These are phyloP conservation scores for Cybosia mesomella DNA, from an alignment of 2,888 invertebrate genomes.

Conservation along the genomic window DNA sequence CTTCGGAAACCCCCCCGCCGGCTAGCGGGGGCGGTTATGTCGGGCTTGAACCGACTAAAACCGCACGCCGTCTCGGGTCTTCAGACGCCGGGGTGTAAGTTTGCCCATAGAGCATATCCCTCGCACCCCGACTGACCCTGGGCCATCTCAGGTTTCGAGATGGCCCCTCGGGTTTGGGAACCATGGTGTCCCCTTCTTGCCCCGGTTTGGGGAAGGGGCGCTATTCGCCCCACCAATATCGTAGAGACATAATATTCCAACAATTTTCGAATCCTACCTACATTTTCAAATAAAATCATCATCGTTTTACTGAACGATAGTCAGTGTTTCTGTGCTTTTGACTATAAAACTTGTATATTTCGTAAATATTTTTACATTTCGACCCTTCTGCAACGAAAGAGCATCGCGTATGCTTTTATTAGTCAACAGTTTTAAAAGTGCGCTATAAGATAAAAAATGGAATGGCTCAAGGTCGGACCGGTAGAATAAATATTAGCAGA, in stretches of 20 bases:
- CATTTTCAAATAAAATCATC: not conserved
- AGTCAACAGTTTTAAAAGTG: constrained; percentile 33
- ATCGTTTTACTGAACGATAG: not conserved
- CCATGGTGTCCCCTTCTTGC: too few relatives aligned
- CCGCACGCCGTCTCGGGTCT: too few relatives aligned
- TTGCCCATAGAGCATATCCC: too few relatives aligned
- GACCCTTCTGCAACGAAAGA: constrained; percentile 5
- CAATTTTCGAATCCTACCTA: not conserved
- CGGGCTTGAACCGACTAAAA: too few relatives aligned
- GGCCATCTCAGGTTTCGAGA: too few relatives aligned
- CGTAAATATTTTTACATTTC: constrained; percentile 6
- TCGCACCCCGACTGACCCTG: too few relatives aligned
- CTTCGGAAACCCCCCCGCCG: too few relatives aligned
- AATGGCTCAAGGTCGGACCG: constrained; percentile 43
- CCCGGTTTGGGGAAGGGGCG: too few relatives aligned
- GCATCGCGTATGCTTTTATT: constrained; percentile 6
- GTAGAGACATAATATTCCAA: not conserved
- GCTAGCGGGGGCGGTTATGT: too few relatives aligned
- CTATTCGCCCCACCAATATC: too few relatives aligned
- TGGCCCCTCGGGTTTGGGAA: too few relatives aligned
- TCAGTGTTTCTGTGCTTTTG: not conserved
- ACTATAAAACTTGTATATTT: not conserved
- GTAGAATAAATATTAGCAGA: constrained; percentile 34
- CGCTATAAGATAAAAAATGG: not conserved
- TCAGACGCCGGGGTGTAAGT: too few relatives aligned